Evolutionary conservation across 2,888 invertebrate species (phyloP).

Genomic region (Sphinx pinastri): DNA sequence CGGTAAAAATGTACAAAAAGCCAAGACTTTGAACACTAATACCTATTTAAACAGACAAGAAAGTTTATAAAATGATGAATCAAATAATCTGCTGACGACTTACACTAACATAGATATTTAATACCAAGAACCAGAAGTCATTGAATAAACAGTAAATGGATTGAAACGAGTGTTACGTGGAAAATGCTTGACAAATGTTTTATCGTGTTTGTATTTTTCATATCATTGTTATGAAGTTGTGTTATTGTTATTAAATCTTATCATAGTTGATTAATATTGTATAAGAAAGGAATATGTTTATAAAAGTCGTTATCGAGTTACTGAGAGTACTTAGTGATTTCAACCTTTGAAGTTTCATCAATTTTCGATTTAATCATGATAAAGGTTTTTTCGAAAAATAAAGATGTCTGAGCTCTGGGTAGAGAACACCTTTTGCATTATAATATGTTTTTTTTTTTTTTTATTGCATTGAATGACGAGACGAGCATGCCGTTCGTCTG

Average conservation of each 20-base stretch:
- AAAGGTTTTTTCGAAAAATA: no score
- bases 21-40: no score
- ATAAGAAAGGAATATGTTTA: background rate
- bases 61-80: no score
- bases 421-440: no score
- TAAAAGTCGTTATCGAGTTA: background rate
- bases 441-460: no score
- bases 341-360: background rate
- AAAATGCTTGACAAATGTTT: background rate
- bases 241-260: slow-evolving; percentile 5
- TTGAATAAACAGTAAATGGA: background rate
- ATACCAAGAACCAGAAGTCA: background rate
- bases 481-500: no score
- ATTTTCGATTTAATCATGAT: no score
- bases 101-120: background rate
- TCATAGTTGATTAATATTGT: background rate
- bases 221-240: slow-evolving; percentile 3
- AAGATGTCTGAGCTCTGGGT: no score
- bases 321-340: background rate
- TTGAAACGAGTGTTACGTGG: background rate
- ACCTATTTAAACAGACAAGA: no score
- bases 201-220: background rate
- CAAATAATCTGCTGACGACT: no score
- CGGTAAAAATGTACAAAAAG: no score
- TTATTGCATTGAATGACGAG: no score